A percentile compares a stretch with the other conserved stretches of the same genome.
phyloP scores from a whole-genome alignment of 2,113 vertebrate species.

The Tamias sibiricus region DNA sequence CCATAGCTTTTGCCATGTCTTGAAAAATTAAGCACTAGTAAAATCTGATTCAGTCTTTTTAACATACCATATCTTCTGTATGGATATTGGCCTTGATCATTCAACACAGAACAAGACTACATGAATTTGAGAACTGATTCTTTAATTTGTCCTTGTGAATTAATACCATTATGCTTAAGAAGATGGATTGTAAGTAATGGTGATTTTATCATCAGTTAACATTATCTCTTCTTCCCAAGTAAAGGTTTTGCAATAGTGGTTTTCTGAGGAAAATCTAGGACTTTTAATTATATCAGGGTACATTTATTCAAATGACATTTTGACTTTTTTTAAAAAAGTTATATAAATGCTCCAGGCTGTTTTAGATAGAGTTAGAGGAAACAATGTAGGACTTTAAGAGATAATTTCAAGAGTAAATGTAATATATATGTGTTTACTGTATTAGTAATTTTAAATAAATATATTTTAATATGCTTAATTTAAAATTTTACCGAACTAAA shows the following conservation, averaged over 20 bases:
- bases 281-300: conserved; percentile 29
- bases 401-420: conserved; percentile 31
- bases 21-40: background rate
- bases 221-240: background rate
- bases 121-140: conserved; percentile 33
- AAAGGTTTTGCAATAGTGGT: background rate
- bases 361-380: background rate
- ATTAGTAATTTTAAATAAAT: conserved; percentile 26
- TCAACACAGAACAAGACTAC: background rate
- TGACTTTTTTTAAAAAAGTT: background rate
- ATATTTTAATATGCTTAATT: conserved; percentile 22
- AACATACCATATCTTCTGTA: background rate
- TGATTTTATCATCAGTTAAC: conserved; percentile 41
- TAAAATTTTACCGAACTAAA: conserved; percentile 34
- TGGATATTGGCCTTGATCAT: background rate
- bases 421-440: background rate
- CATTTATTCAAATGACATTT: conserved; percentile 27
- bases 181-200: background rate
- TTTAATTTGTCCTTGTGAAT: conserved; percentile 34
- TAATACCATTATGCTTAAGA: conserved; percentile 35
- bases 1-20: background rate
- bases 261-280: background rate
- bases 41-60: background rate
- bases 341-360: background rate
- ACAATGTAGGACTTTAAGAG: background rate